Evolutionary conservation across 2,888 invertebrate species (phyloP).

Genomic region (Pollenia griseotomentosa): DNA sequence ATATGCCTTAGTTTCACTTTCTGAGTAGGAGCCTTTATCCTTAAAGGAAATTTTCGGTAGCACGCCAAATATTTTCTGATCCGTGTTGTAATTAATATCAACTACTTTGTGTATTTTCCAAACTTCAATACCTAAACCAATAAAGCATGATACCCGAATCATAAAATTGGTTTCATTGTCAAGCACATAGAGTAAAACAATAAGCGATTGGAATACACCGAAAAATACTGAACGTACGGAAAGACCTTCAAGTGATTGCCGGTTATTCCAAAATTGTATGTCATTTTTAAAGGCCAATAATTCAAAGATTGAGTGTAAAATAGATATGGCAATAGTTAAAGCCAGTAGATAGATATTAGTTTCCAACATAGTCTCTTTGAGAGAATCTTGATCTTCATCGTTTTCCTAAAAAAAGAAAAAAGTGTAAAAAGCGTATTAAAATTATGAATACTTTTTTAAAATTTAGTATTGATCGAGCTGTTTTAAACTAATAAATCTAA

Average conservation of each 20-base stretch:
- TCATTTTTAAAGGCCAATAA: conserved; percentile 99
- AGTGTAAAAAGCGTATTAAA: not conserved
- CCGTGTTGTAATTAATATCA: conserved; percentile 92
- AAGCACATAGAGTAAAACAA: conserved; percentile 97
- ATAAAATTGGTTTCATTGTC: conserved; percentile 99
- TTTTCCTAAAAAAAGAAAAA: conserved; percentile 86
- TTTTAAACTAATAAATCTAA: not conserved
- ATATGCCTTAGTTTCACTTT: conserved; percentile 96
- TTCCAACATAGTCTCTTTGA: conserved; percentile 97
- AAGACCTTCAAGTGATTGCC: conserved; percentile 97
- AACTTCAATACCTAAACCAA: conserved; percentile 97
- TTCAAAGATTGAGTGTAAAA: conserved; percentile 99
- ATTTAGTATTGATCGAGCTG: too few species aligned
- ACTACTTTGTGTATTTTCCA: conserved; percentile 99
- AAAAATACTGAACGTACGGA: conserved; percentile 99
- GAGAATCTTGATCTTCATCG: conserved; percentile 94
- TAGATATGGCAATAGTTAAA: conserved; percentile 95
- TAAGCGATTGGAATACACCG: conserved; percentile 97
- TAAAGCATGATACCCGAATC: conserved; percentile 96
- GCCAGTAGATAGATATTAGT: conserved; percentile 98
- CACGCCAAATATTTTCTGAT: conserved; percentile 90
- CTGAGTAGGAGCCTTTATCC: conserved; percentile 98
- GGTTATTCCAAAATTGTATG: conserved; percentile 99
- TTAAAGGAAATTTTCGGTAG: conserved; percentile 92
- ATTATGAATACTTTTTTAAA: not conserved